Evolutionary conservation across 92 coral and sea anemone species (phyloP), one percentile per base, ranked within the genome.

Genomic region (Chrysogorgia sp.): DNA sequence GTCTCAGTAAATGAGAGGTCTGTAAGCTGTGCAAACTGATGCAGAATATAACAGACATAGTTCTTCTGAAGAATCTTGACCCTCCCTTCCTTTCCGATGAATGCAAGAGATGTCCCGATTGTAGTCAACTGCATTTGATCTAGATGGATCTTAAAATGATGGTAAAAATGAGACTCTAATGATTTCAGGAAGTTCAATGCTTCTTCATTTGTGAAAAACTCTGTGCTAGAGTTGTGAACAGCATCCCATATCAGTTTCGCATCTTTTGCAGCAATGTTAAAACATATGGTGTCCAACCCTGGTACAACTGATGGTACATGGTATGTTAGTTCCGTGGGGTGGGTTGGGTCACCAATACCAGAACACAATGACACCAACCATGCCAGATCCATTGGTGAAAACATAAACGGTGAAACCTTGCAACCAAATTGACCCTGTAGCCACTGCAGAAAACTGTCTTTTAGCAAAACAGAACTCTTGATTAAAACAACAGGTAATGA

Each of bases 321-420:
- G 69, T 89, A 96, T 10, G 97, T 89, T 13, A 96, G 88, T 69
- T 96, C 97, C 25, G 89, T 57, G 15, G 86, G 74, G 43, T 67
- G 40, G 22, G 88, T 70, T 0, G 91, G 83, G n/a, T 72, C 80
- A 14, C 76, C 85, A 30, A 86, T 62, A 21, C 99, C 93, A 26
- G 96, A 91, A 90, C 99, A 96, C 3, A 96, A 83, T 13, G 97
- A 90, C 34, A 85, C 91, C 71, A 81, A 92, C 97, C 97, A 96
- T 31, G 82, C 84, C 7, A 96, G 90, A 7, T 96, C 96, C 10
- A 75, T 30, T 24, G 99, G 92, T 19, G 99, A 86, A 34, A 96
- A 87, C 10, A 45, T 50, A 80, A 96, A 58, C 13, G 90, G 86
- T 9, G 84, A 83, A 58, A 91, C 86, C 43, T 83, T 89, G 57